A percentile compares a stretch with the other conserved stretches of the same genome.
Evolutionary conservation across 2,797 vertebrate genomes (phyloP).

Genomic region (Crocodylus rhombifer): DNA sequence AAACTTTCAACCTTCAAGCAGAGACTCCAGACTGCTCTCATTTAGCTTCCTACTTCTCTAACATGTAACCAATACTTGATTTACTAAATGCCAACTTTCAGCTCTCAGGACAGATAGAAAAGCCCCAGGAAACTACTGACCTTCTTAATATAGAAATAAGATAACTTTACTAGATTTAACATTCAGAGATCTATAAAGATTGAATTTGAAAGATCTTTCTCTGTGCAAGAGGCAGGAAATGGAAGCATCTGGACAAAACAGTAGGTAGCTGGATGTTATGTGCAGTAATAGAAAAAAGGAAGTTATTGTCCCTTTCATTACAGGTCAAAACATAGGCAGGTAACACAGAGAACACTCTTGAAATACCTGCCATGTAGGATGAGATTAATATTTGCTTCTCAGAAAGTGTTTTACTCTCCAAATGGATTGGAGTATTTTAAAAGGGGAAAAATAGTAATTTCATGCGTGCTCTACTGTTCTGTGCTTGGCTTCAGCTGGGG

Average conservation of each 20-base stretch:
- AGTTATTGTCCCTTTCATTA: conserved; percentile 30
- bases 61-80: conserved; percentile 73
- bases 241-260: conserved; percentile 36
- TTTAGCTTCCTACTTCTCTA: conserved; percentile 49
- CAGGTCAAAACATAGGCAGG: background rate
- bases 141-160: conserved; percentile 66
- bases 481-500: fast-evolving
- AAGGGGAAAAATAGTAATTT: background rate
- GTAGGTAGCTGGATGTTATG: background rate
- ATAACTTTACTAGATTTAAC: conserved; percentile 69
- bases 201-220: conserved; percentile 18
- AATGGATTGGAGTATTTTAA: conserved; percentile 1
- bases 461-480: background rate
- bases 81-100: conserved; percentile 73
- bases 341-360: background rate
- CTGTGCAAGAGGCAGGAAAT: conserved; percentile 18
- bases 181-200: conserved; percentile 61
- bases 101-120: conserved; percentile 62
- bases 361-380: background rate
- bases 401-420: background rate
- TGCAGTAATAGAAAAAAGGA: conserved; percentile 8
- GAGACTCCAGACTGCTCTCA: conserved; percentile 44
- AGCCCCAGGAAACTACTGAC: conserved; percentile 70
- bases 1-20: conserved; percentile 65
- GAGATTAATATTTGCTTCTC: background rate